These are phyloP conservation scores for Scomberomorus guttatus DNA, from an alignment of 2,797 vertebrate species.

Conservation along the genomic window DNA sequence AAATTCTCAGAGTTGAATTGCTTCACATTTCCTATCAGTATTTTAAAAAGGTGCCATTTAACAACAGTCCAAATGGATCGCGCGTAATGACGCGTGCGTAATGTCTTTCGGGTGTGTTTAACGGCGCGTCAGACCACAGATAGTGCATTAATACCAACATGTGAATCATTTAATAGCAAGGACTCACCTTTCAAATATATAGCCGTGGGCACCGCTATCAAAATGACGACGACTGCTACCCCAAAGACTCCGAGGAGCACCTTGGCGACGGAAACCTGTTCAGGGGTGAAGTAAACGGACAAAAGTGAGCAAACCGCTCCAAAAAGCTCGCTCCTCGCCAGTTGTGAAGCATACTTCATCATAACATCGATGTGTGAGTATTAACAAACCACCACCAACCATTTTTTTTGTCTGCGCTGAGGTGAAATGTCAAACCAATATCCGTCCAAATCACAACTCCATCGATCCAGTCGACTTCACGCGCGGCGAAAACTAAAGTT, in stretches of 20 bases:
- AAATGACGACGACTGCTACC: slow-evolving; percentile 68
- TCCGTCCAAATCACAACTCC: slow-evolving; percentile 28
- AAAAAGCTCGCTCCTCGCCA: neutral
- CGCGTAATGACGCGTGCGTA: slow-evolving; percentile 69
- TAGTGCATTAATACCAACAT: neutral
- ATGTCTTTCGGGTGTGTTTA: neutral
- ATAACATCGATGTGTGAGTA: neutral
- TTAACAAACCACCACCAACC: slow-evolving; percentile 53
- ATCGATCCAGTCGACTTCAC: neutral
- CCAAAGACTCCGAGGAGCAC: slow-evolving; percentile 79
- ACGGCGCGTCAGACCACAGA: neutral
- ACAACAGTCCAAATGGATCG: neutral
- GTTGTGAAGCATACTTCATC: neutral
- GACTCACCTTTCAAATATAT: slow-evolving; percentile 80
- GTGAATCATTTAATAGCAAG: neutral
- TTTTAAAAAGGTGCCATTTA: neutral
- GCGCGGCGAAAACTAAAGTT: slow-evolving; percentile 19
- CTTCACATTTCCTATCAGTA: neutral
- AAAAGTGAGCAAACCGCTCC: slow-evolving; percentile 13
- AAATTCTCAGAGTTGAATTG: neutral
- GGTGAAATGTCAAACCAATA: neutral
- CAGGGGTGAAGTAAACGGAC: neutral
- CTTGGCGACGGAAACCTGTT: slow-evolving; percentile 75
- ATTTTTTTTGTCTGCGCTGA: slow-evolving; percentile 41
- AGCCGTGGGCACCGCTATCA: slow-evolving; percentile 85